Evolutionary conservation across 2,888 invertebrate species (phyloP), one percentile per base, ranked within the genome.

Genomic region (Troglohyphantes excavatus): DNA sequence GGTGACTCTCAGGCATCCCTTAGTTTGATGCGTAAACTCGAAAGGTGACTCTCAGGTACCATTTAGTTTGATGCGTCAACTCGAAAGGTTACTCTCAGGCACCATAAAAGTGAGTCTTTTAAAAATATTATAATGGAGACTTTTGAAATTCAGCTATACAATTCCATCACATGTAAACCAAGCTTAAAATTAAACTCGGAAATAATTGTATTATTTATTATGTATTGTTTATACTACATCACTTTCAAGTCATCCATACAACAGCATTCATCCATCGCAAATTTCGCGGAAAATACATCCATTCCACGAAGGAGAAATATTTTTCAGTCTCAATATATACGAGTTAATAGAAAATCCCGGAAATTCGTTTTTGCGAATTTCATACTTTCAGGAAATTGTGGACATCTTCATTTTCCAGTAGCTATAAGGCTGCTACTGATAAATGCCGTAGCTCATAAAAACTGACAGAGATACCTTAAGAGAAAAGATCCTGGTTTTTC

Each of bases 321-420:
- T 68, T 68, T 68, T 68, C 21, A 68, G 33, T 68, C 68, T 68
- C 68, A 7, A 27, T 65, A 65, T 65, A 65, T 27, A 33, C 33
- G 33, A 68, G 68, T 73, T 73, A 46, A 73, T 53, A 73, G 61
- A 76, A 76, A 76, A 76, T 27, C 53, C 53, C 75, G 75, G 75
- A 76, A 76, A 76, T 76, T 76, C 75, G 53, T 76, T 76, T 76
- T 76, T 19, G 13, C 33, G 19, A 29, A 21, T 73, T 59, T 59
- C 59, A 59, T 76, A 61, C 59, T 76, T 46, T 46, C 46, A 73
- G 46, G 73, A 46, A 73, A 46, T 46, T 76, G 59, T 61, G 61
- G 68, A 29, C 68, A 68, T 68, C 68, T 33, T 33, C 33, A 29
- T 68, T 53, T 53, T 53, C 17, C 53, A 53, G 53, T 53, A 53